Evolutionary conservation across 2,797 vertebrate genomes (phyloP), one percentile per base, ranked within the genome.

Genomic region (Tarsius wallacei): DNA sequence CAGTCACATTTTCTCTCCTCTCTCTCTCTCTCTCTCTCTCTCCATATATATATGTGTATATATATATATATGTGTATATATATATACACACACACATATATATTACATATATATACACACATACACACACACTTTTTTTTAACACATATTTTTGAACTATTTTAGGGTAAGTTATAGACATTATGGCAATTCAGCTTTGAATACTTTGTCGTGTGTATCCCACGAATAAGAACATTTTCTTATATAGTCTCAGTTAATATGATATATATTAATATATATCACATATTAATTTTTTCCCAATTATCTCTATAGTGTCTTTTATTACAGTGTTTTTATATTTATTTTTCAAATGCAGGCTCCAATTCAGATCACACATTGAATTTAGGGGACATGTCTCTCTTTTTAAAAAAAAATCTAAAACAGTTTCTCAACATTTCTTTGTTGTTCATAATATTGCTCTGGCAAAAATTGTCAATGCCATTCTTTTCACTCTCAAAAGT

Each of bases 311-410:
- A 83, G 33, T 66, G 24, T 71, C 47, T 33, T 21, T 68, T n/a
- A n/a, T 49, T 96, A 11, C 21, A 28, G 14, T 74, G 11, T 28
- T 80, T 93, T 93, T n/a, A 15, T 13, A 31, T 53, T 82, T 93
- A 47, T 64, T 64, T 81, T 91, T 93, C 26, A 59, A 33, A 88
- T 77, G 88, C 26, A 90, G 57, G 21, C 71, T 96, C 49, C 12
- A 88, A 78, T 83, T 33, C 36, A 59, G 63, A 80, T 83, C 26
- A 87, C 42, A 82, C 24, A 15, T 22, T 51, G 17, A 93, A 93
- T 78, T 88, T 80, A 78, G n/a, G 42, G 73, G 13, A 49, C 16
- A 55, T 28, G 4, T 36, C 7, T 63, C 42, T 84, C 26, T 70
- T n/a, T 2, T 73, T 94, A 36, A n/a, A 68, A 19, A 28, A 42